Evolutionary conservation across 2,888 invertebrate species (phyloP).

Genomic region (Diadromus collaris): DNA sequence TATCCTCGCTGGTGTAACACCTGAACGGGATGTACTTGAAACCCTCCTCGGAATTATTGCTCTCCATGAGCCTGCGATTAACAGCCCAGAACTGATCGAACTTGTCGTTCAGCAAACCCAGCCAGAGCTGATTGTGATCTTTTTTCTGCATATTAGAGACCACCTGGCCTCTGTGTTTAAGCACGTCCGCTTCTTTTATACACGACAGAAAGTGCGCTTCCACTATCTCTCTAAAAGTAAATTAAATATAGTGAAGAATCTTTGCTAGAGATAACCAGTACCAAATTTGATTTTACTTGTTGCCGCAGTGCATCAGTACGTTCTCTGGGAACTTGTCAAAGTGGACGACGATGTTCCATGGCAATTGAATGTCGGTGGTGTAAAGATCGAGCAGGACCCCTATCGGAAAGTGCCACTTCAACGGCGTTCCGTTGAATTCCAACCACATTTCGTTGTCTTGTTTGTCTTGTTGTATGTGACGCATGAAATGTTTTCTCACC

Average conservation of each 20-base stretch:
- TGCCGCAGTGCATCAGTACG: constrained; percentile 91
- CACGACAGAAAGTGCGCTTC: constrained; percentile 97
- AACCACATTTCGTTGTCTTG: constrained; percentile 96
- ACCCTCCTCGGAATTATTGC: constrained; percentile 88
- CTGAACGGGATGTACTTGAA: constrained; percentile 96
- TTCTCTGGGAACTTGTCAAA: constrained; percentile 97
- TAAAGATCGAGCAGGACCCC: constrained; percentile 94
- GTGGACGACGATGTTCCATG: constrained; percentile 97
- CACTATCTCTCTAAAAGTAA: constrained; percentile 88
- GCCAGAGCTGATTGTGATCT: constrained; percentile 98
- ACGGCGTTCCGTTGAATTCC: constrained; percentile 93
- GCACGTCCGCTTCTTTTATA: constrained; percentile 98
- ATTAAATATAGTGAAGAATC: background rate
- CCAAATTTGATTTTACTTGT: constrained; percentile 83
- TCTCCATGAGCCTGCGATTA: constrained; percentile 97
- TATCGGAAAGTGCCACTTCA: constrained; percentile 94
- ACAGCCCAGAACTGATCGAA: constrained; percentile 99
- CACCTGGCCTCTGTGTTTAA: constrained; percentile 96
- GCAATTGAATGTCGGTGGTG: constrained; percentile 87
- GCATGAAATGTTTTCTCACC: constrained; percentile 94
- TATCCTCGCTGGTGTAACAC: constrained; percentile 86
- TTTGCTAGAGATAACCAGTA: background rate
- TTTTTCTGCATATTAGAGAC: constrained; percentile 97
- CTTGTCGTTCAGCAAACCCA: constrained; percentile 96
- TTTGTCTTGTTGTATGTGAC: constrained; percentile 88